A percentile compares a stretch with the other conserved stretches of the same genome.
Conservation (phyloP, 2,113 vertebrate species). For the Zosterops lateralis region DNA sequence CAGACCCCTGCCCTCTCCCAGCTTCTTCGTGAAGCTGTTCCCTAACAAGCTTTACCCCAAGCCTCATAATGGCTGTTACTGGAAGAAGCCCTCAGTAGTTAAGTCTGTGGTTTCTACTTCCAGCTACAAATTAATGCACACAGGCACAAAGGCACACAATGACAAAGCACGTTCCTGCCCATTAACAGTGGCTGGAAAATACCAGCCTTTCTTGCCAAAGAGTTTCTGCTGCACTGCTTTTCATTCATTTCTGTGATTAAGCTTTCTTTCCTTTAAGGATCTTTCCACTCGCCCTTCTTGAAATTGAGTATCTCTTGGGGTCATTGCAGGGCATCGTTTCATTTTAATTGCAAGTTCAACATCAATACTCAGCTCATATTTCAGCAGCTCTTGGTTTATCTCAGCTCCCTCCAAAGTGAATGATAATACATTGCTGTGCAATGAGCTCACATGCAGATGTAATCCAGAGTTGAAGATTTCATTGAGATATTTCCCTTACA, state of each 20-base stretch:
- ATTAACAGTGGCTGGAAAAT: slow-evolving; percentile 44
- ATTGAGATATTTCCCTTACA: background rate
- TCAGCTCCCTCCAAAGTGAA: slow-evolving; percentile 3
- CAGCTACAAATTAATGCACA: slow-evolving; percentile 29
- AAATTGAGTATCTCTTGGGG: background rate
- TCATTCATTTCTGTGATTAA: slow-evolving; percentile 29
- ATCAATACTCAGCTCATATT: slow-evolving; percentile 39
- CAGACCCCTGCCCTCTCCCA: background rate
- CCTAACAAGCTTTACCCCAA: background rate
- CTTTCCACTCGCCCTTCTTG: background rate
- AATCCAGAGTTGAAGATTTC: slow-evolving; percentile 26
- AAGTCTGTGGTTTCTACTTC: slow-evolving; percentile 25
- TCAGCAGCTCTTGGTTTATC: slow-evolving; percentile 20
- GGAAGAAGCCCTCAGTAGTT: slow-evolving; percentile 25
- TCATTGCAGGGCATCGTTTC: slow-evolving; percentile 33
- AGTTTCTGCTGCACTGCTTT: background rate
- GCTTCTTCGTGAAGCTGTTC: background rate
- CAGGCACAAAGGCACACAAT: slow-evolving; percentile 23
- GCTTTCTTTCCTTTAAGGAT: slow-evolving; percentile 1
- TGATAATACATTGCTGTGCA: slow-evolving; percentile 47
- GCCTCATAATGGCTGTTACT: background rate
- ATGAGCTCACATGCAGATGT: slow-evolving; percentile 45
- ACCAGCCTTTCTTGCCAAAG: background rate
- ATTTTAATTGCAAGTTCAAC: slow-evolving; percentile 54
- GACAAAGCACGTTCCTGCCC: slow-evolving; percentile 19